Evolutionary conservation across 2,113 vertebrate species (phyloP).

Genomic region (Dromaius novaehollandiae): DNA sequence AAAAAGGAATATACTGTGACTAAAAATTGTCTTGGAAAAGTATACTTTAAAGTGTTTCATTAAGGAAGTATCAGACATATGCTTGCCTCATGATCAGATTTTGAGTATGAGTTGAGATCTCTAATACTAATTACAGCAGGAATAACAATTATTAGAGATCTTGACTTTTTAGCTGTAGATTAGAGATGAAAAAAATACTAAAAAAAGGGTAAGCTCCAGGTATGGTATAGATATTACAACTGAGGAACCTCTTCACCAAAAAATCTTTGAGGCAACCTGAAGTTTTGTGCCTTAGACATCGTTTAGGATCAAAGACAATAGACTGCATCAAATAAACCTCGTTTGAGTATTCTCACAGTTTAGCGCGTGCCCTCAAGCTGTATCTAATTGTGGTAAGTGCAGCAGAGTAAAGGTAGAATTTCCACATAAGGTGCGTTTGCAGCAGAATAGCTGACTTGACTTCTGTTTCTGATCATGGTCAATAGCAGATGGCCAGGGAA

Average conservation of each 20-base stretch:
- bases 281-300: not conserved
- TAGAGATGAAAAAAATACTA: no score
- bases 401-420: not conserved
- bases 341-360: not conserved
- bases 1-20: not conserved
- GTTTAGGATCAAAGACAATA: not conserved
- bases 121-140: not conserved
- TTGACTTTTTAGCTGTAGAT: not conserved
- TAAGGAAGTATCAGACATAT: not conserved
- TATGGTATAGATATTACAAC: not conserved
- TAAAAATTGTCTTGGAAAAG: not conserved
- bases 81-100: not conserved
- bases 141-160: not conserved
- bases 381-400: not conserved
- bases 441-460: not conserved
- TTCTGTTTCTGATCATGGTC: not conserved
- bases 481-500: not conserved
- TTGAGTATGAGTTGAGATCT: not conserved
- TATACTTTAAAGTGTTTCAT: not conserved
- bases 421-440: not conserved
- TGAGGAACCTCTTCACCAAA: not conserved
- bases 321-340: not conserved
- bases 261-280: not conserved
- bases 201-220: no score
- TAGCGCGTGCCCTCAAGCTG: not conserved